These are phyloP conservation scores for Sphinx pinastri DNA, from an alignment of 2,888 invertebrate species.

Conservation along the genomic window DNA sequence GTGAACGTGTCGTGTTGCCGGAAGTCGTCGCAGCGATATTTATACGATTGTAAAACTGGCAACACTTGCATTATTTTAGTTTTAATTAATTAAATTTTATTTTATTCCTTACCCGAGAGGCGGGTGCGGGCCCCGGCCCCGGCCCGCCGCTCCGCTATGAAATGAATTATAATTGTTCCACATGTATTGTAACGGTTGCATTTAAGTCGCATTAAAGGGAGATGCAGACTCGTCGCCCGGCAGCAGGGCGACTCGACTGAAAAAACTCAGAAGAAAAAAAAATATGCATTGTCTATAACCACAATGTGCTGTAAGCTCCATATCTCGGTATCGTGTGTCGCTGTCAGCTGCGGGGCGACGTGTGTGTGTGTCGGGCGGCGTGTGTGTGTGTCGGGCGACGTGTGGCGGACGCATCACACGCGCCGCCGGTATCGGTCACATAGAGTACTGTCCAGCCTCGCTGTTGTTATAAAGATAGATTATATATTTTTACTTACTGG, in stretches of 20 bases:
- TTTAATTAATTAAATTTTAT: not conserved
- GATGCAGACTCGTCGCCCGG: not conserved
- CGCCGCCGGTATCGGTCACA: not conserved
- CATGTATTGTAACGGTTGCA: not conserved
- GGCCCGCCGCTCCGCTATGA: too few species aligned
- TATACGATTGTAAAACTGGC: not conserved
- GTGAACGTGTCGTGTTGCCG: not conserved
- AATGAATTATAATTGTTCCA: slow-evolving; percentile 3
- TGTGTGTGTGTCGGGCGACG: too few species aligned
- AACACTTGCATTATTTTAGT: slow-evolving; percentile 4
- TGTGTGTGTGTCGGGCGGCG: not conserved
- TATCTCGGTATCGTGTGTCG: not conserved
- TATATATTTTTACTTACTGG: slow-evolving; percentile 14
- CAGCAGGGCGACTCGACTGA: too few species aligned
- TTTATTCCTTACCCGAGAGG: not conserved
- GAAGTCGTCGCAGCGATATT: not conserved
- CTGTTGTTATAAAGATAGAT: not conserved
- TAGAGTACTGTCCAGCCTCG: not conserved
- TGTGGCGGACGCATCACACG: not conserved
- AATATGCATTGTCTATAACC: too few species aligned
- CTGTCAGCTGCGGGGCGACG: not conserved
- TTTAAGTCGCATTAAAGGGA: not conserved
- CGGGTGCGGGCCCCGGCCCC: not conserved
- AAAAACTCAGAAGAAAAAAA: too few species aligned
- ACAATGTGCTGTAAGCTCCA: not conserved